Conservation (phyloP, 2,888 invertebrate species). For the Operophtera brumata region DNA sequence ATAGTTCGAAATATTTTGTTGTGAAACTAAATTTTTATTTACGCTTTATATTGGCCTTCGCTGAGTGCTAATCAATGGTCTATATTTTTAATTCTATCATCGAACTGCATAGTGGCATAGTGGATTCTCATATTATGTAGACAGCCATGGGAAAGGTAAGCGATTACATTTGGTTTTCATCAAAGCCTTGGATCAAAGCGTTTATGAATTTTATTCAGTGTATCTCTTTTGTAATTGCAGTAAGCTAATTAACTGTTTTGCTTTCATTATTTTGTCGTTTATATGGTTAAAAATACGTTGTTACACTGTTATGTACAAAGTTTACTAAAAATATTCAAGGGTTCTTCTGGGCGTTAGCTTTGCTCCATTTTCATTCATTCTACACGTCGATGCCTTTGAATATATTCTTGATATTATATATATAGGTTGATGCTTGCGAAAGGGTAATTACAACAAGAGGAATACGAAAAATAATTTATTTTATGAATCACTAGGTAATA, state of each 20-base stretch:
- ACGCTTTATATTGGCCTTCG: background rate
- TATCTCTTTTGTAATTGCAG: background rate
- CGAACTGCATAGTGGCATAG: background rate
- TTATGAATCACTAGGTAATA: no score
- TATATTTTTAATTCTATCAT: background rate
- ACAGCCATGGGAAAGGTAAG: background rate
- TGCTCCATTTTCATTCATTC: conserved; percentile 23
- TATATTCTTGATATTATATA: no score
- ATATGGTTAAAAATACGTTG: background rate
- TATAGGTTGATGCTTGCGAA: no score
- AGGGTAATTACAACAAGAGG: no score
- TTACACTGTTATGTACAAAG: background rate
- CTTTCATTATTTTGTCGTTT: background rate
- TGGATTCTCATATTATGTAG: background rate
- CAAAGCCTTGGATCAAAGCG: background rate
- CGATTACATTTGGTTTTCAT: background rate
- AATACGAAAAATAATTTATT: no score
- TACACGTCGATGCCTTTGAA: conserved; percentile 5
- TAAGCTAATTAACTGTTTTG: background rate
- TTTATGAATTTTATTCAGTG: background rate
- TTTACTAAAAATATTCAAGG: background rate
- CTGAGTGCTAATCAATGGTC: background rate
- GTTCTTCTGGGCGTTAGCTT: conserved; percentile 20
- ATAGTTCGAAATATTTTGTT: conserved; percentile 4
- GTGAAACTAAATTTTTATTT: background rate